Evolutionary conservation across 2,888 invertebrate species (phyloP).

Genomic region (Aethes cnicana): DNA sequence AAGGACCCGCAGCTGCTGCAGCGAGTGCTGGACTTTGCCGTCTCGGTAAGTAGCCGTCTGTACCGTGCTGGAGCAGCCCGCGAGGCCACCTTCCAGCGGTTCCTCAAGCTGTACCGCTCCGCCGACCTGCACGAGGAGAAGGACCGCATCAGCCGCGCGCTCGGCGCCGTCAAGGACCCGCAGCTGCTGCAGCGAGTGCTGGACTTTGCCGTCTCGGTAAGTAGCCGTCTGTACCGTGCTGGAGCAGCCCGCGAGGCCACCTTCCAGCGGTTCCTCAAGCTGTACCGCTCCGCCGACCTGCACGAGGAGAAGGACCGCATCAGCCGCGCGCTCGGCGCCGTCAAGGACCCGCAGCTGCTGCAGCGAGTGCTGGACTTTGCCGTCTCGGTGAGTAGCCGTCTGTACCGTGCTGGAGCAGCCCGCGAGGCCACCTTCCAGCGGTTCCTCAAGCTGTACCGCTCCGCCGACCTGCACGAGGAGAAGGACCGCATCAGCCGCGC

Average conservation of each 20-base stretch:
- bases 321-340: slow-evolving; percentile 91
- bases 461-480: slow-evolving; percentile 95
- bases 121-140: no score
- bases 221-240: no score
- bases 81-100: no score
- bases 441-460: no score
- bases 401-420: no score
- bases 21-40: slow-evolving; percentile 90
- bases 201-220: no score
- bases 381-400: slow-evolving; percentile 87
- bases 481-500: slow-evolving; percentile 94
- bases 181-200: no score
- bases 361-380: slow-evolving; percentile 90
- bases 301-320: slow-evolving; percentile 97
- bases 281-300: slow-evolving; percentile 92
- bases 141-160: no score
- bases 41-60: slow-evolving; percentile 88
- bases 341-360: slow-evolving; percentile 87
- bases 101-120: no score
- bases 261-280: slow-evolving; percentile 89
- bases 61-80: no score
- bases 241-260: slow-evolving; percentile 85
- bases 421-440: no score
- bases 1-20: slow-evolving; percentile 86
- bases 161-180: no score